Base-by-base conservation (phyloP, 2,113 vertebrate species). In the Gulo gulo region DNA sequence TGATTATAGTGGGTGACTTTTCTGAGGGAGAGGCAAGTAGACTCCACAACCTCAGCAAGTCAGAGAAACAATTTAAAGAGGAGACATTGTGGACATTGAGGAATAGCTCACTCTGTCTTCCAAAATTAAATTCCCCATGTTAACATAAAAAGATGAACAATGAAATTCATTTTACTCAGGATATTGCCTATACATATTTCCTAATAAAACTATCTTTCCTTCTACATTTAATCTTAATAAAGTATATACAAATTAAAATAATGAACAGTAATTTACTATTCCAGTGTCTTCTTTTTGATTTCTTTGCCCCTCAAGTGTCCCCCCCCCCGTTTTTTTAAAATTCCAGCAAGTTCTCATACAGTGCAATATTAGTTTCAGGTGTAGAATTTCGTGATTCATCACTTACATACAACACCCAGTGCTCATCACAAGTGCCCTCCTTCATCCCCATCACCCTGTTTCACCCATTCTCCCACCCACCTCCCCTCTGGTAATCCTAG, bases 11-110 rank as follows among this genome's bases (percentile, higher is more conserved):
- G 74, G 7, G 12, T 65, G 87, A 84, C 36, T 6, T 83, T 80
- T 52, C 47, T 59, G 9, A 45, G 20, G 18, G 14, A n/a, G 20
- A 94, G 26, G 4, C 1, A 55, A 14, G 29, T 31, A 86, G 12
- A 73, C 2, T 11, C 21, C 21, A 31, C 1, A 74, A 6, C 3
- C 10, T 52, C 55, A 82, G 11, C 20, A 73, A 67, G 2, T 45
- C 10, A 92, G 55, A 84, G 39, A 95, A 96, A 45, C 69, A 24
- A 45, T 52, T 47, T 73, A 14, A 67, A 83, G 24, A 45, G 7
- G 8, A 47, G 42, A 36, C 20, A 26, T 0, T 59, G 26, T 13
- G 10, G 18, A 94, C 52, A 24, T 7, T 73, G 39, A 84, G 23
- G 80, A 63, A 4, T 47, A 65, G 12, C 11, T 92, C 24, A 71